Base-by-base conservation (phyloP, 2,888 invertebrate genomes). In the Caenorhabditis japonica region DNA sequence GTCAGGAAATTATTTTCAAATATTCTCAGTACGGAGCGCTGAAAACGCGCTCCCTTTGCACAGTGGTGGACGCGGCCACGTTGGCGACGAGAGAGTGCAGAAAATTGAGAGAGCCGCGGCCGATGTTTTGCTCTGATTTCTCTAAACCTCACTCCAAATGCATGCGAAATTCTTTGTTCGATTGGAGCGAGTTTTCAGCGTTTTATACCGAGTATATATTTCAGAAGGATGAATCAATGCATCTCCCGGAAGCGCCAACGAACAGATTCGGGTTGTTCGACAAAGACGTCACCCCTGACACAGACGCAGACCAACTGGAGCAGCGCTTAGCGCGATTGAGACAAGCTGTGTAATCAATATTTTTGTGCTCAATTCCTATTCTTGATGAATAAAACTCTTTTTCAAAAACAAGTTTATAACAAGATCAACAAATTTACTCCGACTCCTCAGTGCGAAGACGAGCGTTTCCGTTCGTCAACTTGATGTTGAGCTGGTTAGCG, bases 381-480 rank as follows among this genome's bases (percentile, higher is more conserved):
- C 33, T 55, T 36, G 27, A 30, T n/a, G 33, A 70, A 53, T 61
- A 43, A 60, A 71, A 0, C n/a, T 12, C 87, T 88, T 89, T 83
- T 30, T 81, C 82, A 53, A 74, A 73, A 75, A 82, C 75, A 76
- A 41, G 72, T 77, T 79, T 77, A 79, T 71, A 70, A 68, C 59
- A 76, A 73, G 79, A 82, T 83, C 76, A 77, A 80, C 76, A 71
- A 76, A 70, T 84, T 93, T 95, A 97, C 92, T 97, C 97, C 89
- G 95, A 94, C 91, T 99, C 99, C 91, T 99, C 97, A 87, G 95
- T 95, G 87, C 97, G 93, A 84, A 99, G 91, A 85, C 97, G 93
- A 81, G 97, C 97, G 86, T 94, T 93, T 55, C 94, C 93, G 90
- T 99, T 99, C 76, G 97, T 99, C 55, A 99, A 92, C 84, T 95